phyloP scores from a whole-genome alignment of 30 jellyfish, hydroid and myxozoan genomes.

The Turritopsis rubra region DNA sequence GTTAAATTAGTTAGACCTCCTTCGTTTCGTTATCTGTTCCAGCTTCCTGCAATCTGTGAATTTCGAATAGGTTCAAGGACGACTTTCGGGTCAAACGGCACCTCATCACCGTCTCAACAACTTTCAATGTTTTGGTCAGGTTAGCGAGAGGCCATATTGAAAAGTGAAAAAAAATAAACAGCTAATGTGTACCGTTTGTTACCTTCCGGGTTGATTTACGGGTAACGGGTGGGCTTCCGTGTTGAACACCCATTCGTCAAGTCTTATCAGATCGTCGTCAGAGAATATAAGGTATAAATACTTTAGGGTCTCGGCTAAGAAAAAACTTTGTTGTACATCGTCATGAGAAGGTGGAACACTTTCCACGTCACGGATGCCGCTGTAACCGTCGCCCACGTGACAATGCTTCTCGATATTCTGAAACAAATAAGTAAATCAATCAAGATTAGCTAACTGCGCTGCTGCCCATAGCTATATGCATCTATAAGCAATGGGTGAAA shows the following conservation, averaged over 20 bases:
- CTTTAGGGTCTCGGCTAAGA: constrained; percentile 93
- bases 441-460: no score
- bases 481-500: no score
- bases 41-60: no score
- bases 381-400: constrained; percentile 90
- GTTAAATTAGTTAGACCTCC: no score
- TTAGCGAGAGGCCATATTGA: neutral
- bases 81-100: neutral
- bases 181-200: constrained; percentile 8
- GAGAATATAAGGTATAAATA: constrained; percentile 79
- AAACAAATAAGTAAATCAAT: neutral
- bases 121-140: neutral
- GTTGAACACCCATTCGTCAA: constrained; percentile 92
- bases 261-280: constrained; percentile 77
- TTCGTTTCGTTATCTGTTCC: no score
- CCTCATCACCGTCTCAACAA: neutral
- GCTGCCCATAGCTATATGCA: no score
- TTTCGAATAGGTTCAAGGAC: no score
- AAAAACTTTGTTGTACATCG: constrained; percentile 98
- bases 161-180: neutral
- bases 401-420: constrained; percentile 96
- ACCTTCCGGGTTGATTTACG: constrained; percentile 40
- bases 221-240: constrained; percentile 99
- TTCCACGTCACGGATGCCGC: constrained; percentile 97
- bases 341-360: constrained; percentile 68